Conservation (phyloP, 1,140 invertebrate species). For the Drosophila aff. region DNA sequence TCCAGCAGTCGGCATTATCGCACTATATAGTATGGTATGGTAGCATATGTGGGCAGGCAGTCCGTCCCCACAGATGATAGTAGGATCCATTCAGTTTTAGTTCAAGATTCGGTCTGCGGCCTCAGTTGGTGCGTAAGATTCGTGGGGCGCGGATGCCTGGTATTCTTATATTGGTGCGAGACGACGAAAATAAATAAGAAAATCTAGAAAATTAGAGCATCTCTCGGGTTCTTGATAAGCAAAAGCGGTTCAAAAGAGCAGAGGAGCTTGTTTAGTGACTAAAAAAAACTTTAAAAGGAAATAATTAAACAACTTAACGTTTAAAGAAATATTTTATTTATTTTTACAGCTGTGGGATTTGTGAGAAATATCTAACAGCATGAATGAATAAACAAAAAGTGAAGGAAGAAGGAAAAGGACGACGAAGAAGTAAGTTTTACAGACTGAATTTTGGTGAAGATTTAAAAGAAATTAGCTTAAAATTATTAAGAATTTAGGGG, state of each 20-base stretch:
- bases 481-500: neutral
- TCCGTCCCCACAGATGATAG: constrained; percentile 17
- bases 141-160: constrained; percentile 60
- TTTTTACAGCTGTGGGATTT: constrained; percentile 24
- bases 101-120: constrained; percentile 25
- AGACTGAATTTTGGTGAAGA: no score
- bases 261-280: constrained; percentile 17
- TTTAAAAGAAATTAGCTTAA: neutral
- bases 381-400: constrained; percentile 17
- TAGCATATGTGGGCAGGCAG: constrained; percentile 23
- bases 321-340: neutral
- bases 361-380: constrained; percentile 9
- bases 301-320: neutral
- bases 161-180: constrained; percentile 20
- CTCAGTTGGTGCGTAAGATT: constrained; percentile 76
- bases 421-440: constrained; percentile 15
- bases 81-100: constrained; percentile 50
- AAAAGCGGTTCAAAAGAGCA: constrained; percentile 18
- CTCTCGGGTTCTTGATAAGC: constrained; percentile 28
- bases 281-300: neutral
- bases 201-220: constrained; percentile 45
- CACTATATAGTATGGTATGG: constrained; percentile 28
- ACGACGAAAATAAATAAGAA: constrained; percentile 38
- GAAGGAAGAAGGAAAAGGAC: constrained; percentile 1
- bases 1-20: constrained; percentile 49